These are phyloP conservation scores for Chlorodrepanis virens DNA, from an alignment of 2,113 vertebrate species.

Conservation along the genomic window DNA sequence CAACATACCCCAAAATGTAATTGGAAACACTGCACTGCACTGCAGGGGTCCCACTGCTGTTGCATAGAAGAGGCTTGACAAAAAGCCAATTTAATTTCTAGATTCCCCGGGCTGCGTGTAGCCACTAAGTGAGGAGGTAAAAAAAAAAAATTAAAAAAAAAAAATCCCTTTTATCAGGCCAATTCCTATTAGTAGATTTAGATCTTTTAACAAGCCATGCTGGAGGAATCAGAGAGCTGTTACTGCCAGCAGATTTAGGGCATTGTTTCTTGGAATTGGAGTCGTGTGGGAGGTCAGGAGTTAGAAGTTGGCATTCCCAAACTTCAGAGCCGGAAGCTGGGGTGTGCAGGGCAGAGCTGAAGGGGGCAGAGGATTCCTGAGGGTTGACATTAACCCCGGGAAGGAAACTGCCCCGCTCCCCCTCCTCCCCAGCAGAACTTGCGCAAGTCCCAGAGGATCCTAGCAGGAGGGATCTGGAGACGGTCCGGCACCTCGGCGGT, in stretches of 20 bases:
- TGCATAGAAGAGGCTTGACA: conserved; percentile 45
- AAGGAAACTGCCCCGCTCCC: background rate
- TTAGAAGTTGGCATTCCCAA: background rate
- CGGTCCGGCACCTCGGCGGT: background rate
- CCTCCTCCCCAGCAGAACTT: background rate
- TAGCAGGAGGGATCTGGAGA: background rate
- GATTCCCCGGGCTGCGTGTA: background rate
- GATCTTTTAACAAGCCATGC: background rate
- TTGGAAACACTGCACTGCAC: conserved; percentile 54
- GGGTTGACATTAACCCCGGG: background rate
- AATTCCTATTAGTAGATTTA: conserved; percentile 48
- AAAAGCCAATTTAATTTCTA: conserved; percentile 63
- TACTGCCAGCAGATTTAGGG: conserved; percentile 15
- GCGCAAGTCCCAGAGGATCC: rapidly evolving
- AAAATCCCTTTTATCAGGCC: conserved; percentile 26
- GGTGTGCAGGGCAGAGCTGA: rapidly evolving
- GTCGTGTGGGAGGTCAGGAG: background rate
- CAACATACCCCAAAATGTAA: conserved; percentile 55
- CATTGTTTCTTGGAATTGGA: background rate
- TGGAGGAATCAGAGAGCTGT: background rate
- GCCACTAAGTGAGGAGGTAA: conserved; percentile 18
- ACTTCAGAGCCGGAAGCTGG: background rate
- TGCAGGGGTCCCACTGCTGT: conserved; percentile 45
- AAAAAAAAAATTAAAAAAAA: background rate
- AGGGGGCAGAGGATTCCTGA: background rate